Evolutionary conservation across 2,113 vertebrate genomes (phyloP).

Genomic region (Gavia stellata): DNA sequence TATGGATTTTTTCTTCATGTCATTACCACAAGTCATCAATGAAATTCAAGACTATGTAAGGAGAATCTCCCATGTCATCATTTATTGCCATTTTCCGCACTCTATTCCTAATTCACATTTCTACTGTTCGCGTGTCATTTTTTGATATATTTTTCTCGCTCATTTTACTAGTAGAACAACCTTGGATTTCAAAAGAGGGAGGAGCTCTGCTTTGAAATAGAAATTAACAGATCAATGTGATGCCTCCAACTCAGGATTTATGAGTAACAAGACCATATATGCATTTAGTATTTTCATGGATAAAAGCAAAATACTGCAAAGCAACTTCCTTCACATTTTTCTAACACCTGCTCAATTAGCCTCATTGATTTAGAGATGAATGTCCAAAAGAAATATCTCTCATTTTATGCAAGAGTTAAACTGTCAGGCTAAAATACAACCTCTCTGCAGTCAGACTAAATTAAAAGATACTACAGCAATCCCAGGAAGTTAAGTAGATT

Average conservation of each 20-base stretch:
- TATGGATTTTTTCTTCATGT: neutral
- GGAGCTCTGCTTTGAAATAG: neutral
- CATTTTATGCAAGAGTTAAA: conserved; percentile 43
- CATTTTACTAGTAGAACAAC: neutral
- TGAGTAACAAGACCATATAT: neutral
- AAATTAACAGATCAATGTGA: neutral
- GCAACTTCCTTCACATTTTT: neutral
- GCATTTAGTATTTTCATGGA: neutral
- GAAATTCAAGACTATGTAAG: neutral
- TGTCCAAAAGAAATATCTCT: conserved; percentile 17
- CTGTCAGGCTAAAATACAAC: conserved; percentile 8
- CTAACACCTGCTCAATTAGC: neutral
- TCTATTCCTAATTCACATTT: neutral
- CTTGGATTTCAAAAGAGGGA: neutral
- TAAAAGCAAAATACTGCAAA: neutral
- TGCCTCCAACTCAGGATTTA: neutral
- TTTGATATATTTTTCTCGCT: neutral
- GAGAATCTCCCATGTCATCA: neutral
- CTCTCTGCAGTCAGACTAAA: conserved; percentile 1
- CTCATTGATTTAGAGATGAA: neutral
- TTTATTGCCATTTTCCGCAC: neutral
- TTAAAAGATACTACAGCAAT: conserved; percentile 24
- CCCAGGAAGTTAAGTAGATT: neutral
- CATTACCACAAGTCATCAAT: neutral
- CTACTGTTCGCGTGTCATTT: neutral